Evolutionary conservation across 2,888 invertebrate species (phyloP), one percentile per base, ranked within the genome.

Genomic region (Octodonta nipae): DNA sequence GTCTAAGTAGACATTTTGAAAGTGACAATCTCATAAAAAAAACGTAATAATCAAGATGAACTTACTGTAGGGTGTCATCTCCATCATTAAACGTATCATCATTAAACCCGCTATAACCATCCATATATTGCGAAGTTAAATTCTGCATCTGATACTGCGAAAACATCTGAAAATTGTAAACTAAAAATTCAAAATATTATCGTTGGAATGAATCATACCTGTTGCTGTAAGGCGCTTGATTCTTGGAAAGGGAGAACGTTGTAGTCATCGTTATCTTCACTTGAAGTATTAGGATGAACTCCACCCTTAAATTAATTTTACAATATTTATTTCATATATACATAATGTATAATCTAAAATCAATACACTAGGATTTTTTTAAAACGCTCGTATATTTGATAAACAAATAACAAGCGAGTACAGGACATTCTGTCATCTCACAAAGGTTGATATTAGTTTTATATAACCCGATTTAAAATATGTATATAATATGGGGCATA

Each of bases 81-180:
- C 66, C 68, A 45, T 72, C 73, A 41, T 67, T 70, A 47, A 73
- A 75, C 40, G 75, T 71, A 40, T 73, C 71, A 49, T 75, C 73
- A 45, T 67, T 68, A 51, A 70, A 73, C 32, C 71, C 73, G 26
- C 50, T 51, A 52, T 71, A 75, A 41, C 67, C 68, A 46, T 73
- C 72, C 42, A 70, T 68, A 52, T 71, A 71, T 44, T 66, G 68
- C 37, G 71, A 65, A 14, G 70, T 67, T 60, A 74, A 65, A 56
- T 72, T 67, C 56, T 74, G 73, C 49, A 67, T 66, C 61, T 75
- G 72, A 58, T 71, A 75, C 49, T 71, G 69, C 46, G 66, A 60
- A 59, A 64, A 73, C 48, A 66, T 63, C 70, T 70, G 54, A 35
- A 50, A 51, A 35, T 6, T 4, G 6, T 26, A 3, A 22, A 22